Conservation (phyloP, 2,113 vertebrate genomes). For the Oreochromis spilurus region DNA sequence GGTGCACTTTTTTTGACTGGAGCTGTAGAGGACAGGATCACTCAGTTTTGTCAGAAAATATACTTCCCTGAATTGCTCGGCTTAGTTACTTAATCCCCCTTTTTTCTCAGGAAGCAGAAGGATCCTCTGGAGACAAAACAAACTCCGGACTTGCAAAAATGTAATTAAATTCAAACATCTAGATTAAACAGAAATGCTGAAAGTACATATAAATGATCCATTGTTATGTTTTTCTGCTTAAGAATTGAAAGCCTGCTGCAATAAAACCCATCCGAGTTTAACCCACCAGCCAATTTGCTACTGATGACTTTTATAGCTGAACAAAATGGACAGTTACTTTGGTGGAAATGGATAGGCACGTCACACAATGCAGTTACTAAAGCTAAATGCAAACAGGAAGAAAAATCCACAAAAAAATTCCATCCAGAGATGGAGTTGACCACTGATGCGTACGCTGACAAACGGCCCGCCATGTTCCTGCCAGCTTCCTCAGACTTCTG, state of each 20-base stretch:
- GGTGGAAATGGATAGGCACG: not conserved
- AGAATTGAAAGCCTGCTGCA: not conserved
- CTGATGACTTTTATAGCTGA: not conserved
- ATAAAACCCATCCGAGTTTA: not conserved
- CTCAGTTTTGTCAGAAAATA: not conserved
- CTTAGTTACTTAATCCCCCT: not conserved
- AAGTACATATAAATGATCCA: not conserved
- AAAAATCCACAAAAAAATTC: not conserved
- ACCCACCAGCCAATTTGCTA: not conserved
- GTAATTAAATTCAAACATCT: not conserved
- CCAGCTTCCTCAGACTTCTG: not conserved
- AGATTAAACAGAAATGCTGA: not conserved
- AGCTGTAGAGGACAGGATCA: not conserved
- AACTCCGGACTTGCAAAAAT: not conserved
- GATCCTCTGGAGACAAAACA: not conserved
- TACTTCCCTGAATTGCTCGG: not conserved
- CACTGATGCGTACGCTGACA: not conserved
- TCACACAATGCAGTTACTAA: not conserved
- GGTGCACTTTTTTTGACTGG: not conserved
- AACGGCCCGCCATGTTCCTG: not conserved
- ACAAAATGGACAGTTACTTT: not conserved
- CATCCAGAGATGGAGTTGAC: not conserved
- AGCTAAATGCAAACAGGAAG: not conserved
- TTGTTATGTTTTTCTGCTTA: not conserved
- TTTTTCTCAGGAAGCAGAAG: not conserved